Conservation (phyloP, 2,888 invertebrate genomes). For the Cloeon dipterum region DNA sequence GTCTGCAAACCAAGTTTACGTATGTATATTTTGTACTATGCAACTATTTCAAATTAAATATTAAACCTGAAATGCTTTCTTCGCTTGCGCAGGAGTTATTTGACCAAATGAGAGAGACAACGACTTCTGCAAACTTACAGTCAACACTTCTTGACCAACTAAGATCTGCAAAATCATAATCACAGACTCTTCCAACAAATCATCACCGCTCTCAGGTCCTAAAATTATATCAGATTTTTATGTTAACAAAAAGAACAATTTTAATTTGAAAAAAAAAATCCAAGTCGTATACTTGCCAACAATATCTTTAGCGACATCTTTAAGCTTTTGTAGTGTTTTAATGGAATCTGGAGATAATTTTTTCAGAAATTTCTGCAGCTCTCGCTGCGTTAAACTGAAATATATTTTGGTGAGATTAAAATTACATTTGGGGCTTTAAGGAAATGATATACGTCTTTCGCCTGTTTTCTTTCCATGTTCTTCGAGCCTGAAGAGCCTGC, state of each 20-base stretch:
- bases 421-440: too few relatives aligned
- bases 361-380: background rate
- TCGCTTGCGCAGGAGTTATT: conserved; percentile 25
- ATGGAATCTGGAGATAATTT: too few relatives aligned
- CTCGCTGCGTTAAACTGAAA: background rate
- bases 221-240: conserved; percentile 3
- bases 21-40: conserved; percentile 11
- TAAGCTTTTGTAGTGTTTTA: background rate
- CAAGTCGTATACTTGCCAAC: background rate
- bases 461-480: conserved; percentile 2
- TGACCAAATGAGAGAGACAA: conserved; percentile 35
- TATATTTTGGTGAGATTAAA: background rate
- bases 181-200: conserved; percentile 36
- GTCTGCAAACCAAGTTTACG: conserved; percentile 9
- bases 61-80: conserved; percentile 30
- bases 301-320: background rate
- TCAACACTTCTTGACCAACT: conserved; percentile 30
- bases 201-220: conserved; percentile 26
- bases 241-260: background rate
- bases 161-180: conserved; percentile 35
- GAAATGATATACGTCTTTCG: conserved; percentile 1
- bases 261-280: background rate
- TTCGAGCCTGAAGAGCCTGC: conserved; percentile 1
- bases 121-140: conserved; percentile 29
- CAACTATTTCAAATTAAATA: conserved; percentile 17